A percentile compares a stretch with the other conserved stretches of the same genome.
Evolutionary conservation across 1,140 invertebrate genomes (phyloP).

Genomic region (Drosophila azteca): DNA sequence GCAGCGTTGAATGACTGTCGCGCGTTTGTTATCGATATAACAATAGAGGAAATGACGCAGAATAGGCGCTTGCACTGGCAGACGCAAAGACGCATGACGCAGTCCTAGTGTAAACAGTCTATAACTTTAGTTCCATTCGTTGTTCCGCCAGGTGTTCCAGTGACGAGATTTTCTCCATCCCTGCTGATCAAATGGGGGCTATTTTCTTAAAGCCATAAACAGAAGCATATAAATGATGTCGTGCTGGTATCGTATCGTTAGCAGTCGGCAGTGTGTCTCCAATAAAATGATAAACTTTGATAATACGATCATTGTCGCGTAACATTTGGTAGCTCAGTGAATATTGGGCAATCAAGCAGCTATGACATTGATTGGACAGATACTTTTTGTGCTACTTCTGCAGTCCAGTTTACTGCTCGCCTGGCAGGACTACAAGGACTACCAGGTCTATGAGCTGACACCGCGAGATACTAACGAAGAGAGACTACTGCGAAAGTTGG

Average conservation of each 20-base stretch:
- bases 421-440: slow-evolving; percentile 72
- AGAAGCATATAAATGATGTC: slow-evolving; percentile 47
- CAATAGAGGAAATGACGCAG: too few relatives aligned
- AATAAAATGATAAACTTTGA: slow-evolving; percentile 66
- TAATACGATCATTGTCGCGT: slow-evolving; percentile 11
- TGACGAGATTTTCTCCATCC: slow-evolving; percentile 11
- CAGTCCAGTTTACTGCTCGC: slow-evolving; percentile 24
- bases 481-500: slow-evolving; percentile 20
- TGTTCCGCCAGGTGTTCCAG: background rate
- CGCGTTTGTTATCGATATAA: too few relatives aligned
- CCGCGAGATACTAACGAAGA: background rate
- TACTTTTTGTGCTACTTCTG: slow-evolving; percentile 27
- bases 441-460: slow-evolving; percentile 53
- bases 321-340: slow-evolving; percentile 36
- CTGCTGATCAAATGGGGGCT: background rate
- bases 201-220: slow-evolving; percentile 53
- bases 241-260: slow-evolving; percentile 38
- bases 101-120: too few relatives aligned
- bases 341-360: slow-evolving; percentile 12
- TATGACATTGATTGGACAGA: slow-evolving; percentile 38
- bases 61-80: too few relatives aligned
- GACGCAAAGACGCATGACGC: too few relatives aligned
- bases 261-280: slow-evolving; percentile 23
- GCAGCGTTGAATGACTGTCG: too few relatives aligned
- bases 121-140: too few relatives aligned